Conservation (phyloP, 2,113 vertebrate species). For the Taurulus bubalis region DNA sequence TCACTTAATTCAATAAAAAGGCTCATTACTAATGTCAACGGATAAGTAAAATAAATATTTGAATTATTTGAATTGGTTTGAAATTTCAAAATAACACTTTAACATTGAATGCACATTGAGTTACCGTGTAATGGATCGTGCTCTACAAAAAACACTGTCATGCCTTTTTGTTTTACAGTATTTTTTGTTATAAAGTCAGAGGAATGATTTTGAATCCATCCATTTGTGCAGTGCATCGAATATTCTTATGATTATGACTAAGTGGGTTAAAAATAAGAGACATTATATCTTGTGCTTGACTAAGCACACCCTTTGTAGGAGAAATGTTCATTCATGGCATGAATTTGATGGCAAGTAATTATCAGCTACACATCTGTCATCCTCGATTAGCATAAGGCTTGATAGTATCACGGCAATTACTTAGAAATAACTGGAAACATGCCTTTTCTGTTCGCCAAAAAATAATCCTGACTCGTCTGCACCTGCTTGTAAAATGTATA, state of each 20-base stretch:
- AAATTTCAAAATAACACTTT: background rate
- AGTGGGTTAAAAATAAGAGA: background rate
- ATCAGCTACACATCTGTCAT: slow-evolving; percentile 15
- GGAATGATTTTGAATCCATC: background rate
- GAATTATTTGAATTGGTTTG: background rate
- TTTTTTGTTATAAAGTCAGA: background rate
- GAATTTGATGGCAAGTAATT: slow-evolving; percentile 18
- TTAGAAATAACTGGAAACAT: slow-evolving; percentile 11
- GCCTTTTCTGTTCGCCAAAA: background rate
- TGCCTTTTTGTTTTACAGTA: background rate
- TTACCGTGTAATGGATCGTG: background rate
- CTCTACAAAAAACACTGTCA: background rate
- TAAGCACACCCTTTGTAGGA: background rate
- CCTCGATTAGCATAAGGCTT: slow-evolving; percentile 19
- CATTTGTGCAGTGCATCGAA: background rate
- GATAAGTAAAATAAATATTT: background rate
- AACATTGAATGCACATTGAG: background rate
- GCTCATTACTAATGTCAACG: background rate
- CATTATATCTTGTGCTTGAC: background rate
- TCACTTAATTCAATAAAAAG: background rate
- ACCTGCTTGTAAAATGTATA: slow-evolving; percentile 8
- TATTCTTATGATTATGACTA: background rate
- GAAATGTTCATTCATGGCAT: slow-evolving; percentile 8
- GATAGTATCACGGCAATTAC: background rate
- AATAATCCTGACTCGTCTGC: background rate